A percentile compares a stretch with the other conserved stretches of the same genome.
Conservation (phyloP, 2,888 invertebrate genomes). For the Carpatolechia fugitivella region DNA sequence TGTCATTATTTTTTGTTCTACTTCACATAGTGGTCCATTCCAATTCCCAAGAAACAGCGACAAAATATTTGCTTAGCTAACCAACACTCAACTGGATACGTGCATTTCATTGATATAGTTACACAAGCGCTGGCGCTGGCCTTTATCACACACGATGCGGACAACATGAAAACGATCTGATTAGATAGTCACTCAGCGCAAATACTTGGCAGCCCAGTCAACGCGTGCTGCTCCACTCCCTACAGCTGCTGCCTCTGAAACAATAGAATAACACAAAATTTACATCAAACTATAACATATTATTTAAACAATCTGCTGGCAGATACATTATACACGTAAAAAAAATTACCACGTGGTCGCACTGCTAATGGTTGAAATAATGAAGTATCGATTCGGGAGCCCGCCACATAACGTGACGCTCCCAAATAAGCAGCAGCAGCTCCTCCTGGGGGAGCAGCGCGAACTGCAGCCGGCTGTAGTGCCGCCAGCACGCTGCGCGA, state of each 20-base stretch:
- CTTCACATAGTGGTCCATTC: too few species aligned
- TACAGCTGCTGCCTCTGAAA: constrained; percentile 55
- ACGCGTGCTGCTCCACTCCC: constrained; percentile 75
- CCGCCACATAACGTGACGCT: constrained; percentile 89
- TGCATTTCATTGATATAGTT: too few species aligned
- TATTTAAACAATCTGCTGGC: too few species aligned
- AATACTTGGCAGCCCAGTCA: constrained; percentile 91
- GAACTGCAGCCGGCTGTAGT: constrained; percentile 20
- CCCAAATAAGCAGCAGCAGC: constrained; percentile 89
- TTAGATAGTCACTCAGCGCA: constrained; percentile 60
- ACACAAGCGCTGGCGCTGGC: too few species aligned
- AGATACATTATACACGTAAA: too few species aligned
- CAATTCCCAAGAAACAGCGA: too few species aligned
- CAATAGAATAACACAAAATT: background rate
- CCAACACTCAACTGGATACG: too few species aligned
- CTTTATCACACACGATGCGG: too few species aligned
- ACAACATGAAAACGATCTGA: too few species aligned
- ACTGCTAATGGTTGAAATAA: constrained; percentile 64
- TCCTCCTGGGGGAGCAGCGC: constrained; percentile 49
- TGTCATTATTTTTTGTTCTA: too few species aligned
- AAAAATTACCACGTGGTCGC: constrained; percentile 55
- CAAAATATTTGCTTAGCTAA: too few species aligned
- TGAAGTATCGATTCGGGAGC: constrained; percentile 74
- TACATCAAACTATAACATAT: background rate
- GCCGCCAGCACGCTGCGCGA: constrained; percentile 31